Evolutionary conservation across 2,888 invertebrate species (phyloP), one percentile per base, ranked within the genome.

Genomic region (Lasioglossum zephyrum): DNA sequence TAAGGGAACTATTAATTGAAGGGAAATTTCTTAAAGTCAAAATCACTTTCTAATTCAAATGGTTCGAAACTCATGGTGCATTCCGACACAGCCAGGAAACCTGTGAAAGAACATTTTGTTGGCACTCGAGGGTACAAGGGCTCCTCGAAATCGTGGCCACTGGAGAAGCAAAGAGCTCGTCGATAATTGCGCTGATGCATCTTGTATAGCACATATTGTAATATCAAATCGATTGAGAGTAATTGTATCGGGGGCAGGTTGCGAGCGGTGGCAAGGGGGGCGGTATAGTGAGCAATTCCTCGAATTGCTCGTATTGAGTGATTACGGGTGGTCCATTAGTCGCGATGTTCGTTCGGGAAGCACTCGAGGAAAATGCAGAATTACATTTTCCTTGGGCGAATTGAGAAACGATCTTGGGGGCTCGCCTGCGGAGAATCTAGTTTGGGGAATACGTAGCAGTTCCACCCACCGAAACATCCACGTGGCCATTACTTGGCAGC

Each of bases 401-500:
- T 85, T 76, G 87, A 81, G 87, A 84, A 85, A 87, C 79, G 87
- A 82, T 80, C 78, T 78, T 80, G 84, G 84, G 78, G 57, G 74
- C 63, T 63, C 63, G 74, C 41, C 70, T 47, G 39, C 73, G 69
- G 80, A 31, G 80, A 85, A 87, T 79, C 63, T 31, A 73, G 90
- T 90, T 88, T 82, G 57, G 79, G 66, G 74, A 66, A 76, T 78
- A 74, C 69, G 73, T 36, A 49, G 22, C 66, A 73, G 76, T 57
- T 47, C 77, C 82, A 82, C 73, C 82, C 88, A 75, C 74, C 77
- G 86, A 85, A 81, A 74, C 83, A 86, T 86, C 90, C 88, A 79
- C 90, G 90, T 88, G 90, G 87, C 82, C 85, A 90, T 89, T 88
- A 85, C 90, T 88, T 81, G 85, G 84, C 78, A 81, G 88, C 75